Evolutionary conservation across 2,888 invertebrate species (phyloP).

Genomic region (Anticlea derivata): DNA sequence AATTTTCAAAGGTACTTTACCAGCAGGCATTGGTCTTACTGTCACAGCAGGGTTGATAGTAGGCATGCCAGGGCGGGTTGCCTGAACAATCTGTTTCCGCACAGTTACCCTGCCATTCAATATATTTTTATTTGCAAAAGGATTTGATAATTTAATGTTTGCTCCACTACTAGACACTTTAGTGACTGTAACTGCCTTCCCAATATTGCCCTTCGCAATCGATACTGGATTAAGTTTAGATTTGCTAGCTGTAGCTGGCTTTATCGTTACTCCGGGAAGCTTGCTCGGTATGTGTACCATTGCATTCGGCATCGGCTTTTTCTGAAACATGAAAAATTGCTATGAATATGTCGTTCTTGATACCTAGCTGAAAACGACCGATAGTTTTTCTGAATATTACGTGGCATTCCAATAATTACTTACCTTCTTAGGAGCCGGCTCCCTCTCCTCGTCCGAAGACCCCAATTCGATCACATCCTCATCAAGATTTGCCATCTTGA

Average conservation of each 20-base stretch:
- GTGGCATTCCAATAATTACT: conserved; percentile 6
- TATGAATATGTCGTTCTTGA: too few relatives aligned
- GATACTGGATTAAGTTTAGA: conserved; percentile 34
- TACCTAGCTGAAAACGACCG: too few relatives aligned
- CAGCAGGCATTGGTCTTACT: not conserved
- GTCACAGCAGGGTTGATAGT: not conserved
- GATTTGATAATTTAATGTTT: conserved; percentile 38
- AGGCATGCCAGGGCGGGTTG: not conserved
- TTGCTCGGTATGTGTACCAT: conserved; percentile 72
- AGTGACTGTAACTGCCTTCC: conserved; percentile 44
- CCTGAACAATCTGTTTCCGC: conserved; percentile 23
- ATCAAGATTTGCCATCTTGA: conserved; percentile 62
- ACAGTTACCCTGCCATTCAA: conserved; percentile 38
- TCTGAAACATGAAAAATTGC: conserved; percentile 48
- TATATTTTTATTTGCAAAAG: conserved; percentile 42
- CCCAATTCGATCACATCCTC: conserved; percentile 76
- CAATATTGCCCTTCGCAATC: conserved; percentile 37
- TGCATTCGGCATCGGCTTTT: conserved; percentile 61
- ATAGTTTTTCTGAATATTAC: not conserved
- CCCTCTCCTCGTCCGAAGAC: conserved; percentile 74
- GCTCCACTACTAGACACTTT: conserved; percentile 39
- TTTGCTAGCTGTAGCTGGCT: conserved; percentile 45
- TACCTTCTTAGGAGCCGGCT: conserved; percentile 71
- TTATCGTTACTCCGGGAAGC: conserved; percentile 57
- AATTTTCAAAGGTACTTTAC: conserved; percentile 2